These are phyloP conservation scores for Xylocampa areola DNA, from an alignment of 2,888 invertebrate species.

Conservation along the genomic window DNA sequence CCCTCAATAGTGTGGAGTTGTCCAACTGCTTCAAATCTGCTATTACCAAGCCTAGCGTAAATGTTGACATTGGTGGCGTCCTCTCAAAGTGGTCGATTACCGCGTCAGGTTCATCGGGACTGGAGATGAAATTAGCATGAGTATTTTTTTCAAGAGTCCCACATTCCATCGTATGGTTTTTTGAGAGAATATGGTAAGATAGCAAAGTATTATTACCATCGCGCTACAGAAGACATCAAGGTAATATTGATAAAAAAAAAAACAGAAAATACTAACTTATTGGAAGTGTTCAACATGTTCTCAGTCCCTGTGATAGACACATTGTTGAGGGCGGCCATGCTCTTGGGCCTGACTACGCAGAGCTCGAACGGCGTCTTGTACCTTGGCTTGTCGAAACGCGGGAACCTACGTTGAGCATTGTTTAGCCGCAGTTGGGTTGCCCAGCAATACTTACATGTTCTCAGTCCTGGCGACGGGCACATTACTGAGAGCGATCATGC, in stretches of 20 bases:
- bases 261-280: too few species aligned
- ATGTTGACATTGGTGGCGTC: conserved; percentile 94
- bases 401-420: conserved; percentile 93
- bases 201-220: too few species aligned
- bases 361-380: conserved; percentile 93
- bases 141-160: too few species aligned
- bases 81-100: conserved; percentile 92
- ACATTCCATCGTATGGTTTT: too few species aligned
- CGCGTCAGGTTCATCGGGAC: conserved; percentile 89
- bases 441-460: conserved; percentile 91
- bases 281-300: too few species aligned
- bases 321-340: conserved; percentile 91
- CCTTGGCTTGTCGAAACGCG: conserved; percentile 94
- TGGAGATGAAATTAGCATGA: too few species aligned
- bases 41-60: conserved; percentile 93
- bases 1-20: conserved; percentile 68
- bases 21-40: conserved; percentile 90
- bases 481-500: conserved; percentile 91
- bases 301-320: conserved; percentile 89
- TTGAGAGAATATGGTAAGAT: too few species aligned
- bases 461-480: conserved; percentile 89
- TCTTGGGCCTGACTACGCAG: conserved; percentile 90
- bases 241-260: too few species aligned
- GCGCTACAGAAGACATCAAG: too few species aligned
- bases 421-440: conserved; percentile 93